Percentiles rank a stretch among this genome's conserved stretches.
Conservation (phyloP, 2,113 vertebrate species). For the Copsychus sechellarum region DNA sequence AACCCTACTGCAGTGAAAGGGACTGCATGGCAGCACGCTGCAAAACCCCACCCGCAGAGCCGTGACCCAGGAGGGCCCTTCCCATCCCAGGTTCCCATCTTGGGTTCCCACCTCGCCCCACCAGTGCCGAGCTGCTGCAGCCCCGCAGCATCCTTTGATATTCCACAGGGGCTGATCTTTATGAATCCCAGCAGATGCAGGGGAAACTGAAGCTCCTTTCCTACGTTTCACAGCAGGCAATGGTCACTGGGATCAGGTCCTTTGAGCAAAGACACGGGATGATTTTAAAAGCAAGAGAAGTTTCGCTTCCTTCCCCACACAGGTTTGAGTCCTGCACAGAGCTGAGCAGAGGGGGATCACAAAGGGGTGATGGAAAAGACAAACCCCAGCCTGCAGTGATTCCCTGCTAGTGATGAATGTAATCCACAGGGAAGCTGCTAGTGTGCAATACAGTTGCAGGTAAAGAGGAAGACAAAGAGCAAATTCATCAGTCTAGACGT, state of each 20-base stretch:
- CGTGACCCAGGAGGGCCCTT: neutral
- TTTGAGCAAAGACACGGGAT: neutral
- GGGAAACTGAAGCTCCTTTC: conserved; percentile 10
- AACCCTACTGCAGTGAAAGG: accelerated
- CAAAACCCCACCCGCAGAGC: neutral
- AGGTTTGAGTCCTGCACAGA: neutral
- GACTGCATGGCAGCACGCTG: neutral
- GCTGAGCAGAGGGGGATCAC: neutral
- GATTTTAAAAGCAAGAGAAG: neutral
- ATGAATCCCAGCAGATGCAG: conserved; percentile 18
- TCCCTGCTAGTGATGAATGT: accelerated
- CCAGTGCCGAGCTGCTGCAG: accelerated
- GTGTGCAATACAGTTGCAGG: neutral
- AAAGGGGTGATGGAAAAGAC: neutral
- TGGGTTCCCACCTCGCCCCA: neutral
- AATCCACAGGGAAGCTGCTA: neutral
- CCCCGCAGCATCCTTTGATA: neutral
- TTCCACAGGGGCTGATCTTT: neutral
- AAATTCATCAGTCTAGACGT: neutral
- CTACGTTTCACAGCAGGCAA: neutral
- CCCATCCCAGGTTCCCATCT: neutral
- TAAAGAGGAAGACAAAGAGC: neutral
- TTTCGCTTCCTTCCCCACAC: neutral
- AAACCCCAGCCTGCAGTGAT: neutral
- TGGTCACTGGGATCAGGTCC: neutral